Conservation (phyloP, 2,888 invertebrate genomes). For the Pogonocherus hispidulus region DNA sequence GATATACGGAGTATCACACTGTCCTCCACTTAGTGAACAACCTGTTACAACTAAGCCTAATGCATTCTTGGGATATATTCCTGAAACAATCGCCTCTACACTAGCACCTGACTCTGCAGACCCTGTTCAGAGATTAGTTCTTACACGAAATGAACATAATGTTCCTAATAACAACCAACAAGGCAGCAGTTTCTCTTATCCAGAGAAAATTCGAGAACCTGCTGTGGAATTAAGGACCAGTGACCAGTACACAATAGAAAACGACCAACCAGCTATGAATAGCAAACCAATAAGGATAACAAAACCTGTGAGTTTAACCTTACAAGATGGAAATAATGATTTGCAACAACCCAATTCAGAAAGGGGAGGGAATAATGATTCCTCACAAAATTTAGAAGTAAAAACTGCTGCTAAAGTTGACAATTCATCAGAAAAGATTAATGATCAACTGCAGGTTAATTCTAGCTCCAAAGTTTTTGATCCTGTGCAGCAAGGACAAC, state of each 20-base stretch:
- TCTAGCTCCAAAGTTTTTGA: constrained; percentile 39
- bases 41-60: constrained; percentile 64
- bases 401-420: background rate
- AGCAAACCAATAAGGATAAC: constrained; percentile 36
- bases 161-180: constrained; percentile 12
- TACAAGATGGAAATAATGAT: constrained; percentile 30
- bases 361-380: background rate
- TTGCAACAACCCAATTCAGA: background rate
- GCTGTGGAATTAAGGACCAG: constrained; percentile 21
- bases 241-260: constrained; percentile 35
- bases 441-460: background rate
- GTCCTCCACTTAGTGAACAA: constrained; percentile 64
- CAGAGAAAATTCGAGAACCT: constrained; percentile 22
- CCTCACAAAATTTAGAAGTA: background rate
- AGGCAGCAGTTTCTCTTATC: background rate
- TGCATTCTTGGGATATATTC: constrained; percentile 63
- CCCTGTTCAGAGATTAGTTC: constrained; percentile 8
- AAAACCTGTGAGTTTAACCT: constrained; percentile 33
- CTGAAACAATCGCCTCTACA: constrained; percentile 52
- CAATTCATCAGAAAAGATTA: background rate
- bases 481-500: constrained; percentile 59
- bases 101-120: constrained; percentile 17
- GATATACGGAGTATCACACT: constrained; percentile 76
- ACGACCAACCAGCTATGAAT: constrained; percentile 25
- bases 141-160: background rate